phyloP scores from a whole-genome alignment of 2,113 vertebrate genomes.

The Mormyrus lacerda region DNA sequence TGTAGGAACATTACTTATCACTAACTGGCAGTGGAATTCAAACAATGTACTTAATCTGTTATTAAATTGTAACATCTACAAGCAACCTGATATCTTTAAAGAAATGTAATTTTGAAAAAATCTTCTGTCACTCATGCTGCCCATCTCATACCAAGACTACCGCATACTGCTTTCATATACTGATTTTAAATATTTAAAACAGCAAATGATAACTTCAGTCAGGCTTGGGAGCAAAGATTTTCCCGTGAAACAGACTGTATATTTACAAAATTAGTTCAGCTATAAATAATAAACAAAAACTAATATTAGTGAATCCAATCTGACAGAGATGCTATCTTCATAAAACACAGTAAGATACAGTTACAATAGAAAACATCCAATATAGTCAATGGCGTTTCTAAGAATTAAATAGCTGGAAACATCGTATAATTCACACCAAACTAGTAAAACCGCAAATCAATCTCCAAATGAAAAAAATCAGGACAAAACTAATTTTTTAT shows the following conservation, averaged over 20 bases:
- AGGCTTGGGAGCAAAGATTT: not conserved
- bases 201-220: not conserved
- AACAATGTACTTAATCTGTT: not conserved
- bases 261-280: not conserved
- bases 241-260: not conserved
- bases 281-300: not conserved
- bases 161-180: not conserved
- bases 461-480: not conserved
- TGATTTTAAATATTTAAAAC: not conserved
- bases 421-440: not conserved
- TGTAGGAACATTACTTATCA: not conserved
- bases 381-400: not conserved
- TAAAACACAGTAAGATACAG: not conserved
- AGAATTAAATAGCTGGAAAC: not conserved
- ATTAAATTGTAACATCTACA: not conserved
- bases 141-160: not conserved
- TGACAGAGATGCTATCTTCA: not conserved
- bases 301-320: not conserved
- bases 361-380: not conserved
- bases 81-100: not conserved
- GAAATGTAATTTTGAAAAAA: not conserved
- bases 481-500: not conserved
- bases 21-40: not conserved
- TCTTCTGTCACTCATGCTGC: not conserved
- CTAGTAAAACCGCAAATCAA: not conserved